Base-by-base conservation (phyloP, 1,140 invertebrate genomes). In the Doryteuthis pealeii region DNA sequence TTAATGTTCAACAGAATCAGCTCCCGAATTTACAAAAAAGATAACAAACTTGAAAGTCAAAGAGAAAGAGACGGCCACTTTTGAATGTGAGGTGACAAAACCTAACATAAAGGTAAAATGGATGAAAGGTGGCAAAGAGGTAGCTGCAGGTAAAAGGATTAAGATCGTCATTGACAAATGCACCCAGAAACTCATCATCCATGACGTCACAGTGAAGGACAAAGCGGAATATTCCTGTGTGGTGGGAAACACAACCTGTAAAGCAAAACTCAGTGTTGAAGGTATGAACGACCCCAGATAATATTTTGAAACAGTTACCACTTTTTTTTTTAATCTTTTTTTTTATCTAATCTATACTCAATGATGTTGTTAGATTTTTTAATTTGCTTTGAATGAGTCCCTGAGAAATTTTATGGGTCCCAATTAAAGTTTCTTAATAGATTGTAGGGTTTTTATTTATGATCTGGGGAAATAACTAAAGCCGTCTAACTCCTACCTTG, bases 1-100 rank as follows among this genome's bases (percentile, higher is more conserved):
- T 62, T 62, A 12, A 22, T 62, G 54, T 62, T 22, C 54, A 62
- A 62, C 75, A 82, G 82, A 79, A 75, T 67, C 76, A 40, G 95
- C 96, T 33, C 96, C 97, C 87, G 97, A 97, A 87, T 98, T 99
- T 87, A 95, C 95, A 1, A 98, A 96, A 87, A 94, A 96, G 35
- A 90, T 99, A 10, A 95, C 97, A 87, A 95, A 96, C 72, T 93
- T 95, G 86, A 94, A 96, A 82, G 92, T 93, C 43, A 92, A 93
- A 45, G 98, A 99, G 89, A 97, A 97, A 84, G 95, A 98, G 80
- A 94, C 93, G 6, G 92, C 97, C 31, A 96, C 94, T 5, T 88
- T 99, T 26, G 91, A 95, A 72, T 98, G 96, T 86, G 82, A 83
- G 73, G 78, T 86, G 31, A 83, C 82, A 72, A 80, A 81, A 45